These are phyloP conservation scores for Melanerpes formicivorus DNA, from an alignment of 2,113 vertebrate genomes.

Conservation along the genomic window DNA sequence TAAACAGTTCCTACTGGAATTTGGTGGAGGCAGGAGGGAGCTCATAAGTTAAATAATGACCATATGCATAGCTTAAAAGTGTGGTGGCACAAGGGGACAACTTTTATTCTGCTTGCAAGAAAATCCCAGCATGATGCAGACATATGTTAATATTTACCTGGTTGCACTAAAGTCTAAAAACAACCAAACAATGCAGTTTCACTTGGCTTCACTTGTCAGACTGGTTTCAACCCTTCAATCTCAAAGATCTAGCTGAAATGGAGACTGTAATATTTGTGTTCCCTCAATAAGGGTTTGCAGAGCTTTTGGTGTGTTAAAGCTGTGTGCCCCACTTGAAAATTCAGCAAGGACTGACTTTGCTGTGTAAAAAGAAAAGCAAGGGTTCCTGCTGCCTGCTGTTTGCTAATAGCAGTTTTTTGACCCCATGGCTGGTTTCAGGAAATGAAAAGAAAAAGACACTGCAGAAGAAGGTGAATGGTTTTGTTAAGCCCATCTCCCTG, in stretches of 20 bases:
- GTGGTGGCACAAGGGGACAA: neutral
- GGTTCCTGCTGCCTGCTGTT: neutral
- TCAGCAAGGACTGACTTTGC: neutral
- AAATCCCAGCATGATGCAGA: neutral
- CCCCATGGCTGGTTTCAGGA: neutral
- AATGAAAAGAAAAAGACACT: neutral
- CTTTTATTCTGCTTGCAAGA: neutral
- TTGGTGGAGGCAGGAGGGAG: neutral
- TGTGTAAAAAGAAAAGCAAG: neutral
- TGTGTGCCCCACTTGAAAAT: fast-evolving
- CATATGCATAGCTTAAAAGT: neutral
- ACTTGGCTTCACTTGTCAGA: neutral
- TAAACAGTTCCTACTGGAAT: neutral
- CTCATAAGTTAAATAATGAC: neutral
- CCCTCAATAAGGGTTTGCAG: fast-evolving
- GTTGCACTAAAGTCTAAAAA: neutral
- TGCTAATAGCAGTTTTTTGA: neutral
- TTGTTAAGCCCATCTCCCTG: neutral
- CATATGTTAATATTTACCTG: neutral
- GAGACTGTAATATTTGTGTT: neutral
- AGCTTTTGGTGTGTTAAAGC: neutral
- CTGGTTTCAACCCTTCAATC: neutral
- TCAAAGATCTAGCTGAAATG: neutral
- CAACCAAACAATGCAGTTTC: neutral
- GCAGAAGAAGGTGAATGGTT: neutral